Evolutionary conservation across 2,888 invertebrate genomes (phyloP).

Genomic region (Chrysolina oricalcia): DNA sequence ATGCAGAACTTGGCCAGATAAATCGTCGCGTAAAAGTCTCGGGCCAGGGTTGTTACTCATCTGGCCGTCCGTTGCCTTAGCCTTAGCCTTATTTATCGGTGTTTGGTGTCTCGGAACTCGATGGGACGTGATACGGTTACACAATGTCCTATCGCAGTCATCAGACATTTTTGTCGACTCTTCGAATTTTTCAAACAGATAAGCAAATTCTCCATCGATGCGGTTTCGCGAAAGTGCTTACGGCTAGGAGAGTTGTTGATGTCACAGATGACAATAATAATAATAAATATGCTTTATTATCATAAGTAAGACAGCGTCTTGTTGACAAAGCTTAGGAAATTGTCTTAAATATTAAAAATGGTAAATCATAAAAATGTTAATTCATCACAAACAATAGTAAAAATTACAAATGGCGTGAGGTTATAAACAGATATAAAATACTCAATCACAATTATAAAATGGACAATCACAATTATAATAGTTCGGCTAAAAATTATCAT

Average conservation of each 20-base stretch:
- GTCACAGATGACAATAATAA: too few relatives aligned
- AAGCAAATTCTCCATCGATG: not conserved
- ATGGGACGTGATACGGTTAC: slow-evolving; percentile 40
- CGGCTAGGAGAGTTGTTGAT: not conserved
- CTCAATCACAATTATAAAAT: too few relatives aligned
- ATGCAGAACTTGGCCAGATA: slow-evolving; percentile 1
- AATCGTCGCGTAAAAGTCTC: slow-evolving; percentile 9
- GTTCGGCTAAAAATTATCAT: too few relatives aligned
- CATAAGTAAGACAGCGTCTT: too few relatives aligned
- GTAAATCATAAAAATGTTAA: too few relatives aligned
- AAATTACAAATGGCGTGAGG: too few relatives aligned
- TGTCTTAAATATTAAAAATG: too few relatives aligned
- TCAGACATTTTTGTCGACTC: slow-evolving; percentile 10
- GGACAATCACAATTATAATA: too few relatives aligned
- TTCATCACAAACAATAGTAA: too few relatives aligned
- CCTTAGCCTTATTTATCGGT: slow-evolving; percentile 39
- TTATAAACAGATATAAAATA: too few relatives aligned
- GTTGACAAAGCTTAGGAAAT: too few relatives aligned
- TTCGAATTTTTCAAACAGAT: not conserved
- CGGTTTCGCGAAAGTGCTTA: not conserved
- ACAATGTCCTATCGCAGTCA: slow-evolving; percentile 14
- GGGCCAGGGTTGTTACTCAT: slow-evolving; percentile 23
- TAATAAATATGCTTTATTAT: too few relatives aligned
- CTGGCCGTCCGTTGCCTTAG: slow-evolving; percentile 37
- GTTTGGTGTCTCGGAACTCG: slow-evolving; percentile 40